Base-by-base conservation (phyloP, 2,113 vertebrate species). In the Zosterops lateralis region DNA sequence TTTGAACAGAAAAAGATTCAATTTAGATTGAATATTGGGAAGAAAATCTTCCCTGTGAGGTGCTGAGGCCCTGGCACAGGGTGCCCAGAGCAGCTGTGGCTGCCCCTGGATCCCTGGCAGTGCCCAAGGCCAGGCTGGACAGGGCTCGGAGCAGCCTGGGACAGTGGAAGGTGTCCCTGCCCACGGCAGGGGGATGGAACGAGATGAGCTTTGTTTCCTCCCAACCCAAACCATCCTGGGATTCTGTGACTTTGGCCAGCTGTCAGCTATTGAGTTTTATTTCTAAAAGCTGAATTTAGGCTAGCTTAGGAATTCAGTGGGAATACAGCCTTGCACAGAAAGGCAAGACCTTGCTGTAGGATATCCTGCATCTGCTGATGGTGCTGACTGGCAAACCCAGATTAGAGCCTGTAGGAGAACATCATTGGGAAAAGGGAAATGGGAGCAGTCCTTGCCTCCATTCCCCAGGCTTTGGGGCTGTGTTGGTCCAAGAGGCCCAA, bases 131-230 rank as follows among this genome's bases (percentile, higher is more conserved):
- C 54, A 54, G 61, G 62, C 0, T 75, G 78, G 62, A 54, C 0
- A 0, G 58, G n/a, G 8, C 5, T 82, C 11, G 54, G 56, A 75
- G 48, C 17, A 68, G 0, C 14, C 31, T 68, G 78, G 62, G 25
- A 18, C 1, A 11, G 62, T 68, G 71, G 34, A 0, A 82, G 17
- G 3, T 48, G 70, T 75, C 25, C 29, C 40, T 82, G 70, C 13
- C 18, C 47, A 16, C 18, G 20, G 17, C 10, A 16, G 17, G 18
- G 17, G 17, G 4, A 21, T 31, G n/a, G 77, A 2, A 34, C 1
- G 0, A 1, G 48, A 9, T 48, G 47, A 5, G 0, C 3, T 82
- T 34, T 19, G 1, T 2, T 40, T 3, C 3, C 6, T 29, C 31
- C 47, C 25, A 62, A 11, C 8, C 17, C 70, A 48, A 26, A 4